Conservation (phyloP, 2,888 invertebrate species). For the Coremacera marginata region DNA sequence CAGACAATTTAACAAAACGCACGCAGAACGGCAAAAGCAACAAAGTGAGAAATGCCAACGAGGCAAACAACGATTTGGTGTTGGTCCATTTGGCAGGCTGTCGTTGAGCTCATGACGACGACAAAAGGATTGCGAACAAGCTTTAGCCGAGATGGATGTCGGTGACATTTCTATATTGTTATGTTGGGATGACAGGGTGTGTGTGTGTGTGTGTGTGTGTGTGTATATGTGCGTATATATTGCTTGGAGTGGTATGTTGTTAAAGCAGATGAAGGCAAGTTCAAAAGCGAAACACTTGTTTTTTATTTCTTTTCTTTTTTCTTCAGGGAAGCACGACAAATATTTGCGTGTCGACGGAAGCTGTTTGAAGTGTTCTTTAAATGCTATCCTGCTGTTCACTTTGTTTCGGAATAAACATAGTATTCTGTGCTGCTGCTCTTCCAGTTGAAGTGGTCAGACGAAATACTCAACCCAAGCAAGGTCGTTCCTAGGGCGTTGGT, state of each 20-base stretch:
- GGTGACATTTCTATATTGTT: not conserved
- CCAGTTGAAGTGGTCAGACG: not conserved
- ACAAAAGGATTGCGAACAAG: slow-evolving; percentile 15
- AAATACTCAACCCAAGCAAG: too few relatives aligned
- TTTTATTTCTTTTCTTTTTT: not conserved
- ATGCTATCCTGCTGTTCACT: slow-evolving; percentile 13
- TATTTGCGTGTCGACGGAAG: slow-evolving; percentile 14
- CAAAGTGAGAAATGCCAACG: slow-evolving; percentile 8
- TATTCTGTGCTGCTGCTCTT: not conserved
- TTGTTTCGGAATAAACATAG: too few relatives aligned
- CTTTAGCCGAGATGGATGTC: not conserved
- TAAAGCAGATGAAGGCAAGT: not conserved
- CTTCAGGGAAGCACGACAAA: not conserved
- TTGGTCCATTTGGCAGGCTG: slow-evolving; percentile 24
- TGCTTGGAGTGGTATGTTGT: not conserved
- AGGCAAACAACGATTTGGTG: not conserved
- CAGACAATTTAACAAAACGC: slow-evolving; percentile 19
- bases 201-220: not conserved
- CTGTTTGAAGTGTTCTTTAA: slow-evolving; percentile 23
- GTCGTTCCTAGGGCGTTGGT: too few relatives aligned
- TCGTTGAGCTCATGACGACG: not conserved
- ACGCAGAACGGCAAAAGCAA: not conserved
- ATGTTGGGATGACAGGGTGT: not conserved
- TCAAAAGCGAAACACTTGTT: not conserved
- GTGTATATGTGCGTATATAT: not conserved